Percentiles rank a stretch among this genome's conserved stretches.
These are phyloP conservation scores for Drosophila birchii DNA, from an alignment of 2,888 invertebrate genomes.

Conservation along the genomic window DNA sequence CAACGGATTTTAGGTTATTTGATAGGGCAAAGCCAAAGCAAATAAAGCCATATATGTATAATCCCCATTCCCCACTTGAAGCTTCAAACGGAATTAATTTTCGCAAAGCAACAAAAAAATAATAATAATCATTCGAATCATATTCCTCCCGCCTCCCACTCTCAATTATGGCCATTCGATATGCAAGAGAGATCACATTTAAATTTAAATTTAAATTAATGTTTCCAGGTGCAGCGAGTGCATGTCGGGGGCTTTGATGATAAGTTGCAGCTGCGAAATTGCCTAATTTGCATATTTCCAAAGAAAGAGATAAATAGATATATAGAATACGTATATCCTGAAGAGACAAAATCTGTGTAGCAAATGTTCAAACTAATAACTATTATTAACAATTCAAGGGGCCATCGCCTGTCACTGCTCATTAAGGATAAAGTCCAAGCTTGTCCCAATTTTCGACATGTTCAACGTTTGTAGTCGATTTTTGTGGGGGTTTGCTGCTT, in stretches of 20 bases:
- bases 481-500: background rate
- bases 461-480: constrained; percentile 9
- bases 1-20: constrained; percentile 41
- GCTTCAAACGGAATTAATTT: constrained; percentile 41
- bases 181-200: constrained; percentile 47
- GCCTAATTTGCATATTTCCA: constrained; percentile 51
- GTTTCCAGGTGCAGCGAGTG: constrained; percentile 20
- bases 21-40: constrained; percentile 37
- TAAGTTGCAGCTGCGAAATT: constrained; percentile 41
- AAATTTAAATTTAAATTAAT: constrained; percentile 66
- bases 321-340: constrained; percentile 21
- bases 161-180: constrained; percentile 49
- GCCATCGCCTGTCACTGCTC: constrained; percentile 47
- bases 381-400: constrained; percentile 69
- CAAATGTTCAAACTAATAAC: constrained; percentile 54
- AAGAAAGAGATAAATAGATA: constrained; percentile 15
- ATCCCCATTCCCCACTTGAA: background rate
- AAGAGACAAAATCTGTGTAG: constrained; percentile 32
- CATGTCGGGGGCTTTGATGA: background rate
- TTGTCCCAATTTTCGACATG: constrained; percentile 1
- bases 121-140: constrained; percentile 35
- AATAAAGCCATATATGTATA: constrained; percentile 19
- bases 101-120: constrained; percentile 33
- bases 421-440: constrained; percentile 51
- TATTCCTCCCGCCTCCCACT: background rate